Evolutionary conservation across 2,113 vertebrate genomes (phyloP), one percentile per base, ranked within the genome.

Genomic region (Notothenia rossii): DNA sequence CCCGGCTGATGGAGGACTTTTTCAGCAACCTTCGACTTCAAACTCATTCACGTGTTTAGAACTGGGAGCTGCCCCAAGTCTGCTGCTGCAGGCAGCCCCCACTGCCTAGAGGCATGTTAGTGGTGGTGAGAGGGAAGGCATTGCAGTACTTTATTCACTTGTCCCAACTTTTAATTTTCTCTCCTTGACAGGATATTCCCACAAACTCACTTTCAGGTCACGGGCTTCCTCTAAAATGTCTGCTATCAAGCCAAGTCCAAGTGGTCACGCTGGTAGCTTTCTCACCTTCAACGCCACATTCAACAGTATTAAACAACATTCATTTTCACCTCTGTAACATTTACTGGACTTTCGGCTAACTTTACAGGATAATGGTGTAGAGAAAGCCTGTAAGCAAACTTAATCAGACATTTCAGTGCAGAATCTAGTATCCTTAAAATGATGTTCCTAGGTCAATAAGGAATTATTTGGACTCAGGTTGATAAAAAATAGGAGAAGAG

Each of bases 21-120:
- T 56, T 60, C 65, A 78, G 25, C 70, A 75, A 51, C 62, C 62
- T 68, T 72, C 11, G 4, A 62, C 50, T 82, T 85, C 65, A 65
- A 62, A 25, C 71, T 66, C 20, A 10, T 60, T 33, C 66, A 68
- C 62, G 61, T 62, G 71, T 73, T 79, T 14, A 51, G 79, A 78
- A 51, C 58, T 22, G 12, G 46, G 68, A 83, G 63, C 71, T 54
- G 72, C 54, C 55, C 60, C n/a, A 25, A 64, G 56, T 79, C 82
- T 77, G 75, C 71, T 33, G 60, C 77, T 64, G 25, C 71, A 63
- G 49, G 71, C 77, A 79, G 79, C 82, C 51, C 36, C n/a, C 65
- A 70, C 40, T 13, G 72, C 82, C 80, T 67, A 3, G 45, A 79
- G 81, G 79, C 72, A 54, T 86, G 83, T 84, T 51, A 69, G 0